Evolutionary conservation across 2,797 vertebrate species (phyloP), one percentile per base, ranked within the genome.

Genomic region (Cuniculus paca): DNA sequence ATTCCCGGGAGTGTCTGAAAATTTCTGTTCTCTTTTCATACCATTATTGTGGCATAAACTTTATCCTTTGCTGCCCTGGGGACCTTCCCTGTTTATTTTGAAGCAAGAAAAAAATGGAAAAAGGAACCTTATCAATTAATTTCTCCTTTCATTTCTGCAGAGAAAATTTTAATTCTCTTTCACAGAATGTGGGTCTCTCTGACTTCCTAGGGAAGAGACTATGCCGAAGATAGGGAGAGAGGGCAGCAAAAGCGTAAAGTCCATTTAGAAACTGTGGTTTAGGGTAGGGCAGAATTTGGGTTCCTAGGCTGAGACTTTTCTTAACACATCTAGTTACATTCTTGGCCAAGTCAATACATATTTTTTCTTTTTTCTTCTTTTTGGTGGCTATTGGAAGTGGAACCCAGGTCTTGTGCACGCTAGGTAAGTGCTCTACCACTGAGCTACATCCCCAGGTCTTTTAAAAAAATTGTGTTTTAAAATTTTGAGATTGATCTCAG

Each of bases 121-220:
- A 87, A 72, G 42, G 24, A 77, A 58, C 14, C 24, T 78, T 50
- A 93, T 75, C 42, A 79, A 42, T 88, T 88, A 79, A 42, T 88
- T 88, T 80, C 34, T 88, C 45, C 72, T 65, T 94, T 92, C 31
- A 63, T 84, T 96, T 94, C 84, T 85, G 13, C 75, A 50, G 36
- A 77, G 80, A 81, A 17, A n/a, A 10, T 50, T 89, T 88, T n/a
- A 81, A 63, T 91, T 88, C 74, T 81, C 63, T 72, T 60, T 19
- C 45, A 50, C 20, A 77, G 16, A 34, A 3, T 1, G 36, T 56
- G 39, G 42, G 10, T n/a, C 52, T 58, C 52, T 89, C 60, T 81
- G 74, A 94, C 22, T 61, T 85, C 22, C 9, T 12, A 50, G 60
- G 45, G 34, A 22, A 56, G 56, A 60, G 39, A 14, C 56, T 34